These are phyloP conservation scores for Apogon hyalosoma DNA, from an alignment of 2,797 vertebrate genomes.

Conservation along the genomic window DNA sequence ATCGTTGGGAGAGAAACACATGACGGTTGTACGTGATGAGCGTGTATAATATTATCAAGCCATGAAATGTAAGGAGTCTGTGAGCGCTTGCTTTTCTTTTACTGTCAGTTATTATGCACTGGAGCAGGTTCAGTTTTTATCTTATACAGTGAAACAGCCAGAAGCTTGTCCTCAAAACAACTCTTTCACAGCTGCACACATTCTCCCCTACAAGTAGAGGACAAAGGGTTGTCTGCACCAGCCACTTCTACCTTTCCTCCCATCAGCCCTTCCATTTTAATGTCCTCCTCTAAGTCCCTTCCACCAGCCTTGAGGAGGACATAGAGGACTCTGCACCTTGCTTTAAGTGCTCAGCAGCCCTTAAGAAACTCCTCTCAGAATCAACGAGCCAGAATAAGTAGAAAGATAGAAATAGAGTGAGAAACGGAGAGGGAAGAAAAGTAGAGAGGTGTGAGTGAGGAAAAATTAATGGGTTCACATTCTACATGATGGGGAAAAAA, in stretches of 20 bases:
- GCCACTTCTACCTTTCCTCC: constrained; percentile 44
- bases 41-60: not conserved
- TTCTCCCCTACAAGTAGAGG: constrained; percentile 40
- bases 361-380: constrained; percentile 83
- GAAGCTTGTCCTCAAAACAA: constrained; percentile 40
- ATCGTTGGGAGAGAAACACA: not conserved
- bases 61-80: too few species aligned
- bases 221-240: constrained; percentile 47
- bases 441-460: constrained; percentile 78
- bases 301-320: constrained; percentile 28
- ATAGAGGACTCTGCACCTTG: constrained; percentile 40
- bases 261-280: constrained; percentile 39
- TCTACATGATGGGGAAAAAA: constrained; percentile 83
- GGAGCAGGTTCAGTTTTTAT: constrained; percentile 1
- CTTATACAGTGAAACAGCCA: constrained; percentile 12
- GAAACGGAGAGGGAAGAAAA: constrained; percentile 72
- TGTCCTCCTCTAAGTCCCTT: constrained; percentile 30
- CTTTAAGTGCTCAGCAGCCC: constrained; percentile 65
- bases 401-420: constrained; percentile 34
- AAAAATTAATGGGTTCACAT: constrained; percentile 86
- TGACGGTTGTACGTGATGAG: not conserved
- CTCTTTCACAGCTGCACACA: constrained; percentile 43
- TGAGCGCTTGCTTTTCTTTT: constrained; percentile 6
- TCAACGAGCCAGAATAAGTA: constrained; percentile 89
- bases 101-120: constrained; percentile 2